Percentiles rank a stretch among this genome's conserved stretches.
phyloP scores from a whole-genome alignment of 2,113 vertebrate genomes.

The Hippocampus comes region DNA sequence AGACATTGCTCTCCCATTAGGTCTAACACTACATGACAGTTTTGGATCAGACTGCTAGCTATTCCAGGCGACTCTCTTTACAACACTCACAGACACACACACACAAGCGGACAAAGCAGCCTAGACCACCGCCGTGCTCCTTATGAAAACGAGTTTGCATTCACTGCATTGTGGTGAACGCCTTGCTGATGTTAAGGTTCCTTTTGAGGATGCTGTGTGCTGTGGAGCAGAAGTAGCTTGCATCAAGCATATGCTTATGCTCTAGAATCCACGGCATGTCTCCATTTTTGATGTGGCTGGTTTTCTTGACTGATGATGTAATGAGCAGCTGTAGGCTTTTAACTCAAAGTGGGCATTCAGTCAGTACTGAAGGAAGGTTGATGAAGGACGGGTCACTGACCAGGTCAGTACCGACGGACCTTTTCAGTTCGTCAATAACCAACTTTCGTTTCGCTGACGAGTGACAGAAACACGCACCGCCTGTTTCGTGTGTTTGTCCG shows the following conservation, averaged over 20 bases:
- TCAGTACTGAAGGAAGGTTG: no score
- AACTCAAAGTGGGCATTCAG: background rate
- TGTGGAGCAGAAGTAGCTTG: conserved; percentile 28
- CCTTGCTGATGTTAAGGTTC: conserved; percentile 1
- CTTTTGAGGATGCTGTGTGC: conserved; percentile 27
- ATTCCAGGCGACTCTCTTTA: conserved; percentile 47
- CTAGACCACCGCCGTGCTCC: conserved; percentile 8
- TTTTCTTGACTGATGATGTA: background rate
- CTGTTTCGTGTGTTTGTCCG: no score
- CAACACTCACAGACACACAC: conserved; percentile 20
- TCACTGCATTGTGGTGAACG: background rate
- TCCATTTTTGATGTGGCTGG: background rate
- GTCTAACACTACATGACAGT: conserved; percentile 70
- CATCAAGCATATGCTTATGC: conserved; percentile 15
- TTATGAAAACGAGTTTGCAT: conserved; percentile 13
- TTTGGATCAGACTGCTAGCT: conserved; percentile 68
- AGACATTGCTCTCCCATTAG: conserved; percentile 51
- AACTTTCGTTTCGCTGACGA: no score
- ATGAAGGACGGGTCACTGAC: no score
- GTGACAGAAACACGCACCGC: no score
- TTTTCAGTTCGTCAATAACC: no score
- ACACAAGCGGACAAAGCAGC: conserved; percentile 7
- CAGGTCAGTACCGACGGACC: no score
- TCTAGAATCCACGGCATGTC: background rate
- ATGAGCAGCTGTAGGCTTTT: background rate